These are phyloP conservation scores for Solenopsis fugax DNA, from an alignment of 1,140 invertebrate genomes.

Conservation along the genomic window DNA sequence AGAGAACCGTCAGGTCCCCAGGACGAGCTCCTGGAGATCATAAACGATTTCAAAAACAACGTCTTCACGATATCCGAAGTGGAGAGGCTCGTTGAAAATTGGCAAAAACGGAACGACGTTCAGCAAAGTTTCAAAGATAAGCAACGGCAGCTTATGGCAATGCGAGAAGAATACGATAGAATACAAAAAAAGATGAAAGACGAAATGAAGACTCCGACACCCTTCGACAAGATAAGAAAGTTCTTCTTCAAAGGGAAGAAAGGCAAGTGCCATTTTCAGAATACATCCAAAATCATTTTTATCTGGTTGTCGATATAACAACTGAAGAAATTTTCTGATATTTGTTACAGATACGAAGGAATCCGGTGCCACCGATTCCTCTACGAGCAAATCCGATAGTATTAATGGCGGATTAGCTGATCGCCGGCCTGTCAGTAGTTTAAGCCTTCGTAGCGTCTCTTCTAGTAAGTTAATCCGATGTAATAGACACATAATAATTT, in stretches of 20 bases:
- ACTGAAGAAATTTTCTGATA: not conserved
- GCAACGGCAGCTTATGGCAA: slow-evolving; percentile 92
- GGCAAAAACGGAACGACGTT: slow-evolving; percentile 94
- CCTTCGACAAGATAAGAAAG: slow-evolving; percentile 92
- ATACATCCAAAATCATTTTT: not conserved
- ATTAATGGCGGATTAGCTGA: slow-evolving; percentile 79
- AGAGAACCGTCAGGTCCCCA: slow-evolving; percentile 86
- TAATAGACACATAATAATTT: slow-evolving; percentile 7
- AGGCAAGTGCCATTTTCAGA: slow-evolving; percentile 77
- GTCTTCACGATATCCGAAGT: slow-evolving; percentile 94
- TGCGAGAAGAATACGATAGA: slow-evolving; percentile 93
- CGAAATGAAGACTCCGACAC: slow-evolving; percentile 90
- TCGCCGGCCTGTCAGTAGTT: slow-evolving; percentile 90
- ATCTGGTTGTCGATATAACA: not conserved
- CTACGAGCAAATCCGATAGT: slow-evolving; percentile 77
- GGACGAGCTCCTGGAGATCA: slow-evolving; percentile 94
- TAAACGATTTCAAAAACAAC: slow-evolving; percentile 96
- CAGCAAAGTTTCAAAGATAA: slow-evolving; percentile 95
- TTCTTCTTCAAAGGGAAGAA: slow-evolving; percentile 91
- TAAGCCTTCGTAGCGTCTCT: slow-evolving; percentile 91
- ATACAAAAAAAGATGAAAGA: slow-evolving; percentile 92
- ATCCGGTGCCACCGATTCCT: slow-evolving; percentile 71
- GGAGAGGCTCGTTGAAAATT: slow-evolving; percentile 93
- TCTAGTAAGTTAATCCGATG: slow-evolving; percentile 87
- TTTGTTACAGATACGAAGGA: slow-evolving; percentile 79